phyloP scores from a whole-genome alignment of 2,888 invertebrate species.

The Scaptomyza caliginosa region DNA sequence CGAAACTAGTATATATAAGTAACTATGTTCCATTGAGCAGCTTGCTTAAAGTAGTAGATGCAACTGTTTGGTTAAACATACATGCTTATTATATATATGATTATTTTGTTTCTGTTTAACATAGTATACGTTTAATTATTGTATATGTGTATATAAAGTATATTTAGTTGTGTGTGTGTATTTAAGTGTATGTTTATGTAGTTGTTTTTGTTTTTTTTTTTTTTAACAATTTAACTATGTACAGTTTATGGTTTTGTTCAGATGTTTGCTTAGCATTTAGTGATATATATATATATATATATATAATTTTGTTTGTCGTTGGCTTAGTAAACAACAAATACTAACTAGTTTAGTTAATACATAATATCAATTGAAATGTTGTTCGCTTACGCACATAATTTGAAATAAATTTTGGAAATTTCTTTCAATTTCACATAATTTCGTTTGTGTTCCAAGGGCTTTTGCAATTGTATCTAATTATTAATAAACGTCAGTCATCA shows the following conservation, averaged over 20 bases:
- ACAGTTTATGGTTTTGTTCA: constrained; percentile 32
- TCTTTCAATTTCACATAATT: constrained; percentile 41
- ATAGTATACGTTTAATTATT: constrained; percentile 7
- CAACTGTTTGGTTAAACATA: constrained; percentile 13
- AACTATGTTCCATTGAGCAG: constrained; percentile 35
- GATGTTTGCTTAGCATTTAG: constrained; percentile 66
- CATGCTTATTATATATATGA: constrained; percentile 18
- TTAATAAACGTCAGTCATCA: constrained; percentile 82
- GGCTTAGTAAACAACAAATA: constrained; percentile 50
- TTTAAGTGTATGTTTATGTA: background rate
- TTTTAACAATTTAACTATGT: constrained; percentile 63
- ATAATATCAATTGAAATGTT: constrained; percentile 55
- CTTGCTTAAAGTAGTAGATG: constrained; percentile 13
- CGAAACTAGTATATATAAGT: background rate
- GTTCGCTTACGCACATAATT: constrained; percentile 31
- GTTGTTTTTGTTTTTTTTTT: background rate
- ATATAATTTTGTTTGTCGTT: constrained; percentile 26
- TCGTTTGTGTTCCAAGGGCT: constrained; percentile 14
- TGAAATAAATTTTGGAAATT: constrained; percentile 55
- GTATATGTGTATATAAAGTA: constrained; percentile 16
- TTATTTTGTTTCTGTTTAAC: constrained; percentile 9
- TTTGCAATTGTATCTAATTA: constrained; percentile 65
- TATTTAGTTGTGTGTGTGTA: background rate
- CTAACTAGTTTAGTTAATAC: constrained; percentile 38
- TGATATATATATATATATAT: constrained; percentile 42